Base-by-base conservation (phyloP, 2,888 invertebrate genomes). In the Lobophora halterata region DNA sequence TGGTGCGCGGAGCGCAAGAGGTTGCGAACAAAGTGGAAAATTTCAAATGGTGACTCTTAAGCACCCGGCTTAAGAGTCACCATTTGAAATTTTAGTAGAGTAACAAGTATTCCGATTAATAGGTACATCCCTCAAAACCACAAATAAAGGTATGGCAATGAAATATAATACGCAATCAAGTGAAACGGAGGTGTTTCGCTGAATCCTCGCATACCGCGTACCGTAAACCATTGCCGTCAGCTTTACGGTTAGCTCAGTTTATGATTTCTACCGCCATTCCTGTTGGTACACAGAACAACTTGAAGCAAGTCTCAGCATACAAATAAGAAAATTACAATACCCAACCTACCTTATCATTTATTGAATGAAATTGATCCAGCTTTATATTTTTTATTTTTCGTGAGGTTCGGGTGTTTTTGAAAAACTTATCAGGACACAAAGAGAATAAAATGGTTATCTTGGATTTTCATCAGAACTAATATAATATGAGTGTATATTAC, bases 101-200 rank as follows among this genome's bases (percentile, higher is more conserved):
- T 7, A 27, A 9, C 18, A 35, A 20, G 24, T 20, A 21, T 1
- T 17, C 23, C 18, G 6, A 14, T 17, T 6, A 8, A 19, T 26
- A 18, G 20, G 9, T 7, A 6, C 21, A 19, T 14, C 25, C 25
- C 26, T 3, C 27, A 17, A 28, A 34, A 36, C 33, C 29, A 7
- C 39, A 34, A 28, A 26, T 28, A 29, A 25, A 33, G 39, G 28
- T 33, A 30, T 49, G 58, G 50, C 69, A 57, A 63, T 67, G 65
- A 69, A 71, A 75, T 72, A 76, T 73, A 67, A 77, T 73, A 68
- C 69, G 74, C 74, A 78, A 80, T 82, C 74, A 76, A 71, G 62
- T 61, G 63, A 56, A 79, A 78, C 72, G 70, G 68, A 57, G 59
- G 61, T 58, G 59, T 59, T 64, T 55, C 51, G 58, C 56, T 66